Percentiles rank a stretch among this genome's conserved stretches.
phyloP scores from a whole-genome alignment of 2,113 vertebrate species.

The Cyanoderma ruficeps region DNA sequence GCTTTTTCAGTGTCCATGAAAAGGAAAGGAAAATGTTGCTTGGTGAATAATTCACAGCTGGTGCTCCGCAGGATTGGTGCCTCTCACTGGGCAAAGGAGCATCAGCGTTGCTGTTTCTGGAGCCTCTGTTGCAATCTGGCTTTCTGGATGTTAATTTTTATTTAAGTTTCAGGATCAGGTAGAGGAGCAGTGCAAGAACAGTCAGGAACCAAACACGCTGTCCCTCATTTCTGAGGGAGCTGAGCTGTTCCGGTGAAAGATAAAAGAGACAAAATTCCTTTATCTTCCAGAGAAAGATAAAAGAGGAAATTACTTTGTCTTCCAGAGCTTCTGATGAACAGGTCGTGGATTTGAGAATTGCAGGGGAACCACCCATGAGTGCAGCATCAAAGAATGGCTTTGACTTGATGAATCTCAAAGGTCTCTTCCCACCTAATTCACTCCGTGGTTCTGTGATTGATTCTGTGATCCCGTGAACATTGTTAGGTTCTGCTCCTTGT shows the following conservation, averaged over 20 bases:
- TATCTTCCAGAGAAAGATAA: neutral
- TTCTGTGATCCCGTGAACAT: too few relatives aligned
- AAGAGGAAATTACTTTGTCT: neutral
- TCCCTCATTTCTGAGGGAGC: neutral
- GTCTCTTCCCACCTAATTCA: fast-evolving
- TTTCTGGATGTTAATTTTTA: neutral
- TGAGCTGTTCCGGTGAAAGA: neutral
- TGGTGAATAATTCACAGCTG: conserved; percentile 40
- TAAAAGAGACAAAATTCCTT: neutral
- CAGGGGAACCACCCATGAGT: neutral
- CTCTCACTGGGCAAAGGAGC: neutral
- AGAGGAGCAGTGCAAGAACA: neutral
- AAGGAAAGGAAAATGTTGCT: neutral
- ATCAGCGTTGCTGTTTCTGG: neutral
- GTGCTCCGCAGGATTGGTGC: neutral
- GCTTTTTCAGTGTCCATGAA: neutral
- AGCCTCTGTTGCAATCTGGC: neutral
- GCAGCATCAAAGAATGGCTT: fast-evolving
- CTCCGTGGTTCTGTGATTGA: neutral
- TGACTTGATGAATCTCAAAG: neutral
- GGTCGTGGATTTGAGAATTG: neutral
- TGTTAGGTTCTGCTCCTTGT: neutral
- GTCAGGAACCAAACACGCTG: neutral
- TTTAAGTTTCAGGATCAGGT: neutral
- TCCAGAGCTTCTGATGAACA: neutral